Conservation (phyloP, 2,888 invertebrate genomes). For the Schizotus pectinicornis region DNA sequence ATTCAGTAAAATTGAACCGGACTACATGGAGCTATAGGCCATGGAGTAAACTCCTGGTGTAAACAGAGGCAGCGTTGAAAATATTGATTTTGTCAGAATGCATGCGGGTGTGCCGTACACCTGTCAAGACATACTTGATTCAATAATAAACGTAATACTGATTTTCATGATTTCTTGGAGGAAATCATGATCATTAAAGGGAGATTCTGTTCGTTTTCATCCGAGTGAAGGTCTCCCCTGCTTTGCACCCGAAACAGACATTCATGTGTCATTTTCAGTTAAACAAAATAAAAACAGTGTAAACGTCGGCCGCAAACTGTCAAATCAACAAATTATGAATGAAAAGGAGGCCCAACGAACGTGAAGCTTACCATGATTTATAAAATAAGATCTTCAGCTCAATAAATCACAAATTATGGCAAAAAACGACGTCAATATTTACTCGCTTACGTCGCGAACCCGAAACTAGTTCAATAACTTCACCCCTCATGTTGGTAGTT, state of each 20-base stretch:
- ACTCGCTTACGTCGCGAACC: not conserved
- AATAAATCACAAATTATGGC: conserved; percentile 3
- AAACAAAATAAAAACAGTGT: conserved; percentile 7
- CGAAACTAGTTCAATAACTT: not conserved
- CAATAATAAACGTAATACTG: not conserved
- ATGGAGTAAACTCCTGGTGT: no score
- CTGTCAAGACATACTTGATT: not conserved
- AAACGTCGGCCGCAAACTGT: not conserved
- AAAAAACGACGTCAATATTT: not conserved
- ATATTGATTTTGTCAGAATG: conserved; percentile 18
- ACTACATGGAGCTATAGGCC: no score
- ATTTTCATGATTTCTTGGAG: not conserved
- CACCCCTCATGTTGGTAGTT: not conserved
- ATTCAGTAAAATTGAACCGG: no score
- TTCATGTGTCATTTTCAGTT: not conserved
- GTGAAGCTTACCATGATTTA: conserved; percentile 36
- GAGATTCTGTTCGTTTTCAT: no score
- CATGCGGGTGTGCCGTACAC: no score
- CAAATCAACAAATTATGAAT: conserved; percentile 1
- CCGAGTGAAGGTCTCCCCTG: no score
- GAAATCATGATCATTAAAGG: no score
- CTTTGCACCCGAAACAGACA: not conserved
- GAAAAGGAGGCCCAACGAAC: not conserved
- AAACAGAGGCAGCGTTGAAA: conserved; percentile 8
- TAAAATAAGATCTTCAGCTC: not conserved